These are phyloP conservation scores for Atta cephalotes DNA, from an alignment of 1,140 invertebrate genomes.

Conservation along the genomic window DNA sequence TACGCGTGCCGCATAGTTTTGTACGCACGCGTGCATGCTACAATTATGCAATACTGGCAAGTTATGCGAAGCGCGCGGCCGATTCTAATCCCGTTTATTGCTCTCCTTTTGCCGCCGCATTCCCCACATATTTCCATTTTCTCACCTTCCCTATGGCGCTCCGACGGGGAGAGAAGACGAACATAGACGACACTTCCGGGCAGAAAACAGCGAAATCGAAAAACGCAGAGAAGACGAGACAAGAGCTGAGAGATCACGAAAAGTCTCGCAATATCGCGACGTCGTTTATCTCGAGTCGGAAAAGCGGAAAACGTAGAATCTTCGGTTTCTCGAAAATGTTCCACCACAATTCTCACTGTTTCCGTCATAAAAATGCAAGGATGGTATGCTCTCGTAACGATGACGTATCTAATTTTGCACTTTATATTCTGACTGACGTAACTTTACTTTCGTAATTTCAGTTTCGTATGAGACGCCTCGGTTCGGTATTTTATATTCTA, in stretches of 20 bases:
- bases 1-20: background rate
- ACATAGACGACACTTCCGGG: slow-evolving; percentile 18
- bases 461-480: slow-evolving; percentile 5
- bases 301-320: slow-evolving; percentile 28
- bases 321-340: slow-evolving; percentile 35
- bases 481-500: slow-evolving; percentile 34
- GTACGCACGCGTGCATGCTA: slow-evolving; percentile 18
- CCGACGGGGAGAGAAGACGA: background rate
- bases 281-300: slow-evolving; percentile 41
- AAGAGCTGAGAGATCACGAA: slow-evolving; percentile 35
- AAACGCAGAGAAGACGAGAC: background rate
- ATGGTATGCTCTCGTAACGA: slow-evolving; percentile 41
- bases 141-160: slow-evolving; percentile 60
- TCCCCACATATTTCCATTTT: slow-evolving; percentile 72
- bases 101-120: slow-evolving; percentile 65
- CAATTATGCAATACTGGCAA: slow-evolving; percentile 75
- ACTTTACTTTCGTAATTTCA: slow-evolving; percentile 43
- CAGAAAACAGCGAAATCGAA: slow-evolving; percentile 51
- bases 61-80: slow-evolving; percentile 73
- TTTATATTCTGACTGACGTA: slow-evolving; percentile 53
- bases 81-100: slow-evolving; percentile 76
- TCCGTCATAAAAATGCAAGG: slow-evolving; percentile 44
- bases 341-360: slow-evolving; percentile 29
- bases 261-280: slow-evolving; percentile 52
- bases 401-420: slow-evolving; percentile 49